These are phyloP conservation scores for Catocala fraxini DNA, from an alignment of 2,888 invertebrate genomes.

Conservation along the genomic window DNA sequence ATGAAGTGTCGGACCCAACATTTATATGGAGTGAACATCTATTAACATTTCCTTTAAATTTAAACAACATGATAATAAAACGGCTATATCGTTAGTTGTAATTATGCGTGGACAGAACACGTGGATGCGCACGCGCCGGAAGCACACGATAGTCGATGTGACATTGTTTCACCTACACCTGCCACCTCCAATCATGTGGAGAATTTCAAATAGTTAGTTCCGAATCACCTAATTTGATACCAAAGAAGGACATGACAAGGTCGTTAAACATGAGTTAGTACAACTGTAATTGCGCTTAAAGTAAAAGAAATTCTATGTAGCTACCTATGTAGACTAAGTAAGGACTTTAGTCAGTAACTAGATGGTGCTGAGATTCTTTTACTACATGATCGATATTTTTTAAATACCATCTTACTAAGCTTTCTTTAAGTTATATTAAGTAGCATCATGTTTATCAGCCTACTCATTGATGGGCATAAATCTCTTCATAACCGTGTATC, in stretches of 20 bases:
- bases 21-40: constrained; percentile 41
- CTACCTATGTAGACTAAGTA: not conserved
- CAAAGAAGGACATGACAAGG: constrained; percentile 18
- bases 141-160: constrained; percentile 59
- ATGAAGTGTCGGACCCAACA: constrained; percentile 23
- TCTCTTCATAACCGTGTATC: too few relatives aligned
- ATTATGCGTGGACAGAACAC: constrained; percentile 61
- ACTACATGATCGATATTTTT: too few relatives aligned
- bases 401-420: too few relatives aligned
- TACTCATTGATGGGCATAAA: too few relatives aligned
- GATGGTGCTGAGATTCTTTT: too few relatives aligned
- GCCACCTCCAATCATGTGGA: constrained; percentile 61
- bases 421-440: too few relatives aligned
- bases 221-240: constrained; percentile 43
- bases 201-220: constrained; percentile 64
- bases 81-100: constrained; percentile 59
- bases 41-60: constrained; percentile 62
- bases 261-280: not conserved
- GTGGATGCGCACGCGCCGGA: constrained; percentile 80
- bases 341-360: too few relatives aligned
- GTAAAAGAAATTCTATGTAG: not conserved
- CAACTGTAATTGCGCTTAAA: too few relatives aligned
- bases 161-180: constrained; percentile 70
- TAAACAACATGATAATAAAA: constrained; percentile 63
- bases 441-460: too few relatives aligned